Conservation (phyloP, 2,797 vertebrate genomes). For the Petrocephalus schoutedeni region DNA sequence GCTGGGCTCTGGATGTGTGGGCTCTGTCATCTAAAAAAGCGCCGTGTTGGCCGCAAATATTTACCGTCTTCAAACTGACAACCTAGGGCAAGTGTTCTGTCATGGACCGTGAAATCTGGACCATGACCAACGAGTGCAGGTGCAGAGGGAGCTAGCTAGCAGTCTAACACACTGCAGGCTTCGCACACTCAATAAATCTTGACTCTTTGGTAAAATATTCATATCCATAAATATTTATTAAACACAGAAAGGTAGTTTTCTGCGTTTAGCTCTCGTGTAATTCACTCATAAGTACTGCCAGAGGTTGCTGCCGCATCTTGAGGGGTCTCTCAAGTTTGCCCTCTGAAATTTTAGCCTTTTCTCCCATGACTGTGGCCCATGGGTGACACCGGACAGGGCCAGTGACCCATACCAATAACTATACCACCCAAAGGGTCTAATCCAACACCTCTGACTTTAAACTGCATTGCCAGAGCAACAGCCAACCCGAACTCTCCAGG, state of each 20-base stretch:
- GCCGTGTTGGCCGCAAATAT: neutral
- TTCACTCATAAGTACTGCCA: neutral
- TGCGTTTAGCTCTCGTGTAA: neutral
- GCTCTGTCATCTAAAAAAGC: neutral
- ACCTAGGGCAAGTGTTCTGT: neutral
- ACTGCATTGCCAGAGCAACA: neutral
- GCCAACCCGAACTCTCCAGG: neutral
- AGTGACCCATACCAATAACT: neutral
- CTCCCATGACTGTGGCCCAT: neutral
- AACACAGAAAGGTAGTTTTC: neutral
- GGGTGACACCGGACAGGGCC: neutral
- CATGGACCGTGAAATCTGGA: neutral
- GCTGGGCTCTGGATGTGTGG: neutral
- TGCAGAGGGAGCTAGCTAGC: neutral
- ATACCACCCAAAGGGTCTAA: neutral
- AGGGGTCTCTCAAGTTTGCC: neutral
- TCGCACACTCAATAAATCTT: neutral
- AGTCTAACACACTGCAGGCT: neutral
- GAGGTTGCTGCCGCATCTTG: neutral
- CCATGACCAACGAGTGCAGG: neutral
- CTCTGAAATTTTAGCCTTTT: neutral
- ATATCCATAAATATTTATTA: conserved; percentile 10
- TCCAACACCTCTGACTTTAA: neutral
- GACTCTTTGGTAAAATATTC: neutral
- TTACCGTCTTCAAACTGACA: neutral